A percentile compares a stretch with the other conserved stretches of the same genome.
Conservation (phyloP, 2,888 invertebrate genomes). For the Pocota personata region DNA sequence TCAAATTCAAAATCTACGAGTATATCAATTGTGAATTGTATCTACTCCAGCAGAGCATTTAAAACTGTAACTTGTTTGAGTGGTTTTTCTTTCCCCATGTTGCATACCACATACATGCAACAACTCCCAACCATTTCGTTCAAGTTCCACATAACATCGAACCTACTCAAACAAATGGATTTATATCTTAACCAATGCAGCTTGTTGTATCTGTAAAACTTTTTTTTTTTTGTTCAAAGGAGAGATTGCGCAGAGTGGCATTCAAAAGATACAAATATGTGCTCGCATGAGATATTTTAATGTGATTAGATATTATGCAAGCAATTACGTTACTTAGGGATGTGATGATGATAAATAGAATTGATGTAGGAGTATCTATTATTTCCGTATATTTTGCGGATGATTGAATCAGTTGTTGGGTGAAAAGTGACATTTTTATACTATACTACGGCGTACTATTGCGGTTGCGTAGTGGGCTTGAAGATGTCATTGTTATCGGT, state of each 20-base stretch:
- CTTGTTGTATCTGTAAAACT: slow-evolving; percentile 1
- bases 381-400: not conserved
- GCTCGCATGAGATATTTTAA: slow-evolving; percentile 4
- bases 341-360: not conserved
- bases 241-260: not conserved
- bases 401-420: too few species aligned
- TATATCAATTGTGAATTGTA: not conserved
- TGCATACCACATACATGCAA: slow-evolving; percentile 15
- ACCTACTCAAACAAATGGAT: not conserved
- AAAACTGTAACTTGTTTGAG: slow-evolving; percentile 12
- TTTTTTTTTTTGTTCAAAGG: not conserved
- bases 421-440: too few species aligned
- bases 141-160: slow-evolving; percentile 20
- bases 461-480: too few species aligned
- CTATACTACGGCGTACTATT: too few species aligned
- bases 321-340: not conserved
- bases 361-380: too few species aligned
- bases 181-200: not conserved
- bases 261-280: not conserved
- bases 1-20: not conserved
- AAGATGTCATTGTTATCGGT: too few species aligned
- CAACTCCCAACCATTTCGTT: not conserved
- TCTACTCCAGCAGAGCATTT: not conserved
- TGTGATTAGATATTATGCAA: slow-evolving; percentile 1
- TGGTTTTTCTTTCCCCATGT: slow-evolving; percentile 18